Conservation (phyloP, 30 jellyfish, hydroid and myxozoan species). For the Aurelia sp. region DNA sequence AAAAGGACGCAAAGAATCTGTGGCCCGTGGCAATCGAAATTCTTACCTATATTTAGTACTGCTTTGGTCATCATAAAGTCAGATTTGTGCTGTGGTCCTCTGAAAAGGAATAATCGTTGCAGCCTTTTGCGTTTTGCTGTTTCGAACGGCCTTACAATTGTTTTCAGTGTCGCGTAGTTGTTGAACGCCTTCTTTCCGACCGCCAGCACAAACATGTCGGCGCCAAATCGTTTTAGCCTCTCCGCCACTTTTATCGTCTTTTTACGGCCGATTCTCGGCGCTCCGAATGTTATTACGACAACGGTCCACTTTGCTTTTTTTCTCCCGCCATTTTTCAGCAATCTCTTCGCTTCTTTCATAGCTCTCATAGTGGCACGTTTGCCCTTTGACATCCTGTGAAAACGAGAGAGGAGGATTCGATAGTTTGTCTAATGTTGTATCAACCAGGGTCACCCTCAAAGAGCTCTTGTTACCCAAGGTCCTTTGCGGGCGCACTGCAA, state of each 20-base stretch:
- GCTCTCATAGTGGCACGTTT: slow-evolving; percentile 67
- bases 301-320: slow-evolving; percentile 61
- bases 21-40: not conserved
- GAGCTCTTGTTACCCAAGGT: too few species aligned
- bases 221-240: slow-evolving; percentile 41
- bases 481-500: too few species aligned
- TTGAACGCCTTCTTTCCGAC: slow-evolving; percentile 58
- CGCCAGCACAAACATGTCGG: slow-evolving; percentile 58
- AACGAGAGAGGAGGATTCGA: not conserved
- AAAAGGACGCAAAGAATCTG: too few species aligned
- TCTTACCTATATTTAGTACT: slow-evolving; percentile 51
- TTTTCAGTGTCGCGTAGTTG: slow-evolving; percentile 47
- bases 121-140: not conserved
- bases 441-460: too few species aligned
- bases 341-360: slow-evolving; percentile 58
- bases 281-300: slow-evolving; percentile 59
- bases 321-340: slow-evolving; percentile 40
- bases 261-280: slow-evolving; percentile 53
- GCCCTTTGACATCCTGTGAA: slow-evolving; percentile 27
- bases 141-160: slow-evolving; percentile 54
- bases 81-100: slow-evolving; percentile 57
- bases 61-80: slow-evolving; percentile 62
- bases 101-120: slow-evolving; percentile 57
- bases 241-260: slow-evolving; percentile 47
- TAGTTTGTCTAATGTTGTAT: too few species aligned